phyloP scores from a whole-genome alignment of 2,113 vertebrate genomes.

The Lontra canadensis region DNA sequence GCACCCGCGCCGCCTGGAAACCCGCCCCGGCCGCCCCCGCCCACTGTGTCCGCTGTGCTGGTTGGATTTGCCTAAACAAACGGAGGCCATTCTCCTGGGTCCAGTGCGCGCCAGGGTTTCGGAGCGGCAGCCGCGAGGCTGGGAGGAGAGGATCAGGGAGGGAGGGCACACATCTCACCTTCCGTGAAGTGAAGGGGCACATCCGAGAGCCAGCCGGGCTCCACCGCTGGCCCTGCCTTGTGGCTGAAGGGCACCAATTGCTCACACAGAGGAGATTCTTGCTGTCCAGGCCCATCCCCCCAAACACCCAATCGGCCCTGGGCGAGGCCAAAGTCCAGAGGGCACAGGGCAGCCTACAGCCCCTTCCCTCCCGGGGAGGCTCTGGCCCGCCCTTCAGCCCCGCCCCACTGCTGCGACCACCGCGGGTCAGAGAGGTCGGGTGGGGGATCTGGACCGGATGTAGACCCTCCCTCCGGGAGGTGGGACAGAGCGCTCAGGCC shows the following conservation, averaged over 20 bases:
- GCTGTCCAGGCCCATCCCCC: rapidly evolving
- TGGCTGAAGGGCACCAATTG: background rate
- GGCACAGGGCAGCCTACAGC: background rate
- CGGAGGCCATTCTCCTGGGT: background rate
- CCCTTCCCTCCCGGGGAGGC: background rate
- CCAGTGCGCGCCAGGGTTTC: no score
- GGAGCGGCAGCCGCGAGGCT: rapidly evolving
- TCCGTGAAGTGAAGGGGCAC: background rate
- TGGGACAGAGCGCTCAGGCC: background rate
- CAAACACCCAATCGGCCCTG: background rate
- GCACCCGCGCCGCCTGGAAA: background rate
- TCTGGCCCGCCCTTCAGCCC: background rate
- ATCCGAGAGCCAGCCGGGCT: background rate
- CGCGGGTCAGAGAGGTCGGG: rapidly evolving
- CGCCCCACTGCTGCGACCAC: no score
- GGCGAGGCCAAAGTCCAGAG: background rate
- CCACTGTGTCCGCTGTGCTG: background rate
- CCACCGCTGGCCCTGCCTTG: background rate
- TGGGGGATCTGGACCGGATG: background rate
- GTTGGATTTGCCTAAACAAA: background rate
- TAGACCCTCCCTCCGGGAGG: background rate
- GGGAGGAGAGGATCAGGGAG: background rate
- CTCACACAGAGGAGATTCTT: background rate
- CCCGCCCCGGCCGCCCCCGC: background rate
- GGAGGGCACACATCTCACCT: background rate